Conservation (phyloP, 2,888 invertebrate species). For the Enchytraeus crypticus region DNA sequence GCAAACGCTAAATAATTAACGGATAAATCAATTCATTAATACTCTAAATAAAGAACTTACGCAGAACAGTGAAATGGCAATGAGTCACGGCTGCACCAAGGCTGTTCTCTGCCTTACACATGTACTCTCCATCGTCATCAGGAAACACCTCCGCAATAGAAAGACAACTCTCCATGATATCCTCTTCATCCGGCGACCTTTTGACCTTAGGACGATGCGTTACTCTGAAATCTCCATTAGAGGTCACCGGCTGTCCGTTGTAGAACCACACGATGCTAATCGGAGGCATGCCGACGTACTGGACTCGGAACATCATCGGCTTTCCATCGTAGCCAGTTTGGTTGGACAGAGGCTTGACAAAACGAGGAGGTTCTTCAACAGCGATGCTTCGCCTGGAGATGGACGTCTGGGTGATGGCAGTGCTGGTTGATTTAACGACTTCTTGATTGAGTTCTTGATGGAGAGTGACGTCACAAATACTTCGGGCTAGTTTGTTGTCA, state of each 20-base stretch:
- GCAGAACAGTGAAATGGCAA: constrained; percentile 53
- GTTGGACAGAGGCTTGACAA: constrained; percentile 65
- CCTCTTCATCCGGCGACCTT: constrained; percentile 50
- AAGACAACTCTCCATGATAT: constrained; percentile 74
- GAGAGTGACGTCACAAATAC: no score
- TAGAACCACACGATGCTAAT: constrained; percentile 45
- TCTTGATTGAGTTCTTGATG: no score
- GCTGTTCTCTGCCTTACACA: constrained; percentile 68
- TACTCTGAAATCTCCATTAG: constrained; percentile 11
- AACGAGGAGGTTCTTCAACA: constrained; percentile 59
- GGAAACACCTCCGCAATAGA: constrained; percentile 92
- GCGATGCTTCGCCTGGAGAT: no score
- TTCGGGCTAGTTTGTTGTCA: no score
- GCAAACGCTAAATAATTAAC: no score
- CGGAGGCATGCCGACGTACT: constrained; percentile 4
- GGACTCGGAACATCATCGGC: constrained; percentile 1
- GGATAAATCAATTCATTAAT: no score
- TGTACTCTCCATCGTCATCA: constrained; percentile 96
- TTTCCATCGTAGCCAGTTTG: constrained; percentile 54
- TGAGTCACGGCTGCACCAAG: constrained; percentile 92
- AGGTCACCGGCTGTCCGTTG: constrained; percentile 29
- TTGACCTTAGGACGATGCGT: constrained; percentile 3
- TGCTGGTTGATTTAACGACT: no score
- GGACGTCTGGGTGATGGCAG: no score
- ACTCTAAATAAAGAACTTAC: no score